phyloP scores from a whole-genome alignment of 1,140 invertebrate genomes.

The Drosophila tsacasi region DNA sequence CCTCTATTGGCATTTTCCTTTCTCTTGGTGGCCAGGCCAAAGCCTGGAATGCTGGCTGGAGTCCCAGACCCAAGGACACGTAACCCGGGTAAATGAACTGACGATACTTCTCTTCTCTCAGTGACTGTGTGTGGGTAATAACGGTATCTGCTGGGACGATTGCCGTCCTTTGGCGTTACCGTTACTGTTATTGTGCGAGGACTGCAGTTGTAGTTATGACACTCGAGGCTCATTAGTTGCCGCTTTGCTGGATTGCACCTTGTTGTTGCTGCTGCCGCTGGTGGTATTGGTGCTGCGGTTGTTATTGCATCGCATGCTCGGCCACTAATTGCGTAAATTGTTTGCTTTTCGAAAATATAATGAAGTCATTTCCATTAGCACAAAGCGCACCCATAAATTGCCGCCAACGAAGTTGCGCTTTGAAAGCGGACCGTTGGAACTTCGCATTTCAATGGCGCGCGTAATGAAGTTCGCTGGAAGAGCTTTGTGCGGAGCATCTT shows the following conservation, averaged over 20 bases:
- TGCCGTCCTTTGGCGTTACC: slow-evolving; percentile 59
- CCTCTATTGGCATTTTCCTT: slow-evolving; percentile 69
- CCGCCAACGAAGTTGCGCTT: slow-evolving; percentile 40
- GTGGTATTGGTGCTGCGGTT: slow-evolving; percentile 18
- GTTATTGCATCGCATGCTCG: slow-evolving; percentile 60
- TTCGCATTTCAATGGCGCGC: slow-evolving; percentile 50
- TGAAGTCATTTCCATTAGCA: slow-evolving; percentile 81
- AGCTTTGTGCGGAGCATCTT: slow-evolving; percentile 13
- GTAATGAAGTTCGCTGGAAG: slow-evolving; percentile 36
- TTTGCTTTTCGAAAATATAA: slow-evolving; percentile 82
- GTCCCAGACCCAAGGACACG: slow-evolving; percentile 46
- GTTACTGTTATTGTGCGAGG: slow-evolving; percentile 61
- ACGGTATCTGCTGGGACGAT: slow-evolving; percentile 44
- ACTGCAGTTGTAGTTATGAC: slow-evolving; percentile 73
- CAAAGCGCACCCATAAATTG: slow-evolving; percentile 71
- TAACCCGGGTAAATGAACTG: slow-evolving; percentile 77
- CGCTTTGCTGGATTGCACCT: slow-evolving; percentile 72
- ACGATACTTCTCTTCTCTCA: slow-evolving; percentile 18
- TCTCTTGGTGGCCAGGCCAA: slow-evolving; percentile 54
- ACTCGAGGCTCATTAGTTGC: slow-evolving; percentile 78
- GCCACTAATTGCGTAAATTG: slow-evolving; percentile 82
- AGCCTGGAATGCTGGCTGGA: slow-evolving; percentile 8
- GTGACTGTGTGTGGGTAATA: slow-evolving; percentile 14
- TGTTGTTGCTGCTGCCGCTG: slow-evolving; percentile 17
- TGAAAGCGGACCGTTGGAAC: slow-evolving; percentile 11